These are phyloP conservation scores for Pandemis corylana DNA, from an alignment of 2,888 invertebrate species.

Conservation along the genomic window DNA sequence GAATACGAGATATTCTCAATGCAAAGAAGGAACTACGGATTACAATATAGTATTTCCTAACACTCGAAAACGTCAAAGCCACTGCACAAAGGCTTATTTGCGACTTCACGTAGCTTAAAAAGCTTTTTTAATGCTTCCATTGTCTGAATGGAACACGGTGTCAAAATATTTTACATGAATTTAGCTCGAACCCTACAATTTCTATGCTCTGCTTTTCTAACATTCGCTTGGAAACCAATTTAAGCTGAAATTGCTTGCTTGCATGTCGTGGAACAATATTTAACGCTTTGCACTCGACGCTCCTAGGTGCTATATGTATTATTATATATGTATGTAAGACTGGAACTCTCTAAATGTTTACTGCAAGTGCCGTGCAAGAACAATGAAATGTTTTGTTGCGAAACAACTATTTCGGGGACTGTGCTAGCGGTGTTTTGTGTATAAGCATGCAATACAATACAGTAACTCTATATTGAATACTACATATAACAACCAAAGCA, in stretches of 20 bases:
- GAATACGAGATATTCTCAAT: no score
- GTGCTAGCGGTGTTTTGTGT: not conserved
- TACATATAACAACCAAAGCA: no score
- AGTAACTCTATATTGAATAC: no score
- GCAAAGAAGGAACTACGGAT: no score
- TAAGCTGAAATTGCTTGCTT: slow-evolving; percentile 29
- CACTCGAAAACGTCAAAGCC: not conserved
- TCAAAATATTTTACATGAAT: slow-evolving; percentile 16
- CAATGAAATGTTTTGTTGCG: slow-evolving; percentile 18
- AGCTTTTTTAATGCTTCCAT: not conserved
- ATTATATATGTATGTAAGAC: slow-evolving; percentile 1
- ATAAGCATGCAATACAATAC: no score
- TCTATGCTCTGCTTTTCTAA: slow-evolving; percentile 18
- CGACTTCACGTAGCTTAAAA: not conserved
- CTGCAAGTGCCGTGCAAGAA: not conserved
- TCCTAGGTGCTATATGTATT: not conserved
- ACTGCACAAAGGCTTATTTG: no score
- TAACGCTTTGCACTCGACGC: slow-evolving; percentile 23
- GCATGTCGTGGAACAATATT: slow-evolving; percentile 37
- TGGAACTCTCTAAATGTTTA: slow-evolving; percentile 26
- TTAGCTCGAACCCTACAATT: not conserved
- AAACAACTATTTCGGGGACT: slow-evolving; percentile 9
- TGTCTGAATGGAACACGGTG: not conserved
- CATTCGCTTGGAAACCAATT: slow-evolving; percentile 28
- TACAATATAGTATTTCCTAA: no score